Evolutionary conservation across 2,113 vertebrate species (phyloP).

Genomic region (Phoxinus phoxinus): DNA sequence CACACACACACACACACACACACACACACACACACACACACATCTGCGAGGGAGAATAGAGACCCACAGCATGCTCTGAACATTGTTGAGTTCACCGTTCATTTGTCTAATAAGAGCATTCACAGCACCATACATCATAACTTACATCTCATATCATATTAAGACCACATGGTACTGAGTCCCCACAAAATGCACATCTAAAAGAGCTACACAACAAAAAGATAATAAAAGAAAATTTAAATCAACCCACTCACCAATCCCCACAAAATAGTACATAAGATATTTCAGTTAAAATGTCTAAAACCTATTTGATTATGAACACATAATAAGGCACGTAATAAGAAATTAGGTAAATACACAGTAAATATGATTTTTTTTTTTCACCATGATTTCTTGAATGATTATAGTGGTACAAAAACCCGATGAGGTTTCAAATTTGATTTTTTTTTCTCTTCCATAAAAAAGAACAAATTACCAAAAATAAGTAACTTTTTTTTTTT

Average conservation of each 20-base stretch:
- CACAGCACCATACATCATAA: slow-evolving; percentile 72
- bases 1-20: slow-evolving; percentile 51
- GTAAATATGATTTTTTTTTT: slow-evolving; percentile 76
- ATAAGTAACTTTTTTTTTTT: slow-evolving; percentile 78
- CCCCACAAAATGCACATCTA: slow-evolving; percentile 69
- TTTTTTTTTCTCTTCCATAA: slow-evolving; percentile 64
- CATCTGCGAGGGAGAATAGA: slow-evolving; percentile 25
- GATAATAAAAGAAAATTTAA: slow-evolving; percentile 54
- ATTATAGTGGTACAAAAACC: slow-evolving; percentile 84
- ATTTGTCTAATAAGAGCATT: slow-evolving; percentile 60
- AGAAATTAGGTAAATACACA: slow-evolving; percentile 84
- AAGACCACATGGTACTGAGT: slow-evolving; percentile 68
- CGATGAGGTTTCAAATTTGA: slow-evolving; percentile 74
- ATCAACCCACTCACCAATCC: slow-evolving; percentile 73
- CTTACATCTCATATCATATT: slow-evolving; percentile 67
- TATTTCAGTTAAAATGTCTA: slow-evolving; percentile 77
- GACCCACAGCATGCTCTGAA: slow-evolving; percentile 57
- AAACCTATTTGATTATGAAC: slow-evolving; percentile 79
- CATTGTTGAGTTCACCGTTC: slow-evolving; percentile 54
- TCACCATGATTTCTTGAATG: slow-evolving; percentile 73
- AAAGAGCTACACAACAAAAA: slow-evolving; percentile 53
- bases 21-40: slow-evolving; percentile 51
- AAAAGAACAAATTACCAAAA: slow-evolving; percentile 85
- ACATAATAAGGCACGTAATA: slow-evolving; percentile 88
- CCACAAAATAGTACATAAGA: slow-evolving; percentile 75